These are phyloP conservation scores for Zapus hudsonius DNA, from an alignment of 2,113 vertebrate species.

Conservation along the genomic window DNA sequence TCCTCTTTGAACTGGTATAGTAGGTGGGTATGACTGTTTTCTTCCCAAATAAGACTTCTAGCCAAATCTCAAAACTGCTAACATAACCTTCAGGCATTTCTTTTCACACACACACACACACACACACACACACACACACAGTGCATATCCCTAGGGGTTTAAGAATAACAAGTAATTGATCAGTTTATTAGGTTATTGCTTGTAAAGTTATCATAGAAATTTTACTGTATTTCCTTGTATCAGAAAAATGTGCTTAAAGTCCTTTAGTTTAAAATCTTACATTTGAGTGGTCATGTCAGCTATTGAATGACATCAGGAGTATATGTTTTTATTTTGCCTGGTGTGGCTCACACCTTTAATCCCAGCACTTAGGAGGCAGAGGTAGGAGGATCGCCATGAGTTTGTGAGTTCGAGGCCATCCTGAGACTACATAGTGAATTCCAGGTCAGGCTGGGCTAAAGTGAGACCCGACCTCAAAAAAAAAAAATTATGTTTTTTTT, in stretches of 20 bases:
- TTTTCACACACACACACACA: neutral
- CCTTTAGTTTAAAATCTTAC: neutral
- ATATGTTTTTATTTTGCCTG: no score
- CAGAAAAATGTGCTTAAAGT: neutral
- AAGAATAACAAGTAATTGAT: neutral
- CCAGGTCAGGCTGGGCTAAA: no score
- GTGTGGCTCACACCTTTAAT: no score
- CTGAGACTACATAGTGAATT: no score
- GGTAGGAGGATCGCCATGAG: no score
- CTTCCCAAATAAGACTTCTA: neutral
- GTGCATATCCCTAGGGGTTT: neutral
- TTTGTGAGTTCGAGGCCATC: no score
- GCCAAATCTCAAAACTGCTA: neutral
- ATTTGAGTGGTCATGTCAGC: neutral
- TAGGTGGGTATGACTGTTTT: neutral
- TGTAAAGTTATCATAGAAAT: slow-evolving; percentile 16
- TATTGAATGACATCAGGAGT: neutral
- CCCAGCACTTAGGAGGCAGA: no score
- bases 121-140: neutral
- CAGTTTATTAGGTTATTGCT: neutral
- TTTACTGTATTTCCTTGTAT: neutral
- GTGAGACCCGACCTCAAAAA: no score
- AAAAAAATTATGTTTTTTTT: no score
- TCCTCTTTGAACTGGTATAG: neutral
- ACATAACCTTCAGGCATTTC: neutral